These are phyloP conservation scores for Phaedon cochleariae DNA, from an alignment of 2,888 invertebrate species.

Conservation along the genomic window DNA sequence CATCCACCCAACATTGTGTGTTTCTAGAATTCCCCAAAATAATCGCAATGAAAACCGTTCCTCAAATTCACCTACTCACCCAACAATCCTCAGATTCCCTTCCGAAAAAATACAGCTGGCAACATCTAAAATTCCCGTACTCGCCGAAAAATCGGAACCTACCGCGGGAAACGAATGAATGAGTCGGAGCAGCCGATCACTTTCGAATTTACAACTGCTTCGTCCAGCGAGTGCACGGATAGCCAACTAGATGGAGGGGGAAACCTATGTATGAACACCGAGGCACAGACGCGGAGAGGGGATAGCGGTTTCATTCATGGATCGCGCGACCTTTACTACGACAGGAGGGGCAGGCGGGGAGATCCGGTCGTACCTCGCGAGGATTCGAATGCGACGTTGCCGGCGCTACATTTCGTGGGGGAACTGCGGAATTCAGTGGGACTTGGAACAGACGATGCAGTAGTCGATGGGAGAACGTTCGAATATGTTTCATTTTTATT, in stretches of 20 bases:
- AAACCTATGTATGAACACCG: conserved; percentile 57
- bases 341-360: conserved; percentile 33
- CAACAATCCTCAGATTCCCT: background rate
- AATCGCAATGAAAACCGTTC: no score
- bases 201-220: conserved; percentile 57
- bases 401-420: background rate
- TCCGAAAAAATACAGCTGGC: background rate
- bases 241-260: conserved; percentile 45
- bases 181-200: conserved; percentile 41
- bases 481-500: no score
- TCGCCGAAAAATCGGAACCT: conserved; percentile 26
- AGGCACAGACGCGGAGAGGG: conserved; percentile 47
- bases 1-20: no score
- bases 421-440: background rate
- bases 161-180: conserved; percentile 42
- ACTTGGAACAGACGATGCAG: no score
- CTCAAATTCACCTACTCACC: background rate
- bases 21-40: no score
- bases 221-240: conserved; percentile 49
- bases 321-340: conserved; percentile 57
- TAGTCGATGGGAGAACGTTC: no score
- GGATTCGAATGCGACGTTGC: background rate
- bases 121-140: conserved; percentile 13
- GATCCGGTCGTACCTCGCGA: conserved; percentile 40
- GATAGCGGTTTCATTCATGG: conserved; percentile 62